These are phyloP conservation scores for Heterocephalus glaber DNA, from an alignment of 2,113 vertebrate species.

Conservation along the genomic window DNA sequence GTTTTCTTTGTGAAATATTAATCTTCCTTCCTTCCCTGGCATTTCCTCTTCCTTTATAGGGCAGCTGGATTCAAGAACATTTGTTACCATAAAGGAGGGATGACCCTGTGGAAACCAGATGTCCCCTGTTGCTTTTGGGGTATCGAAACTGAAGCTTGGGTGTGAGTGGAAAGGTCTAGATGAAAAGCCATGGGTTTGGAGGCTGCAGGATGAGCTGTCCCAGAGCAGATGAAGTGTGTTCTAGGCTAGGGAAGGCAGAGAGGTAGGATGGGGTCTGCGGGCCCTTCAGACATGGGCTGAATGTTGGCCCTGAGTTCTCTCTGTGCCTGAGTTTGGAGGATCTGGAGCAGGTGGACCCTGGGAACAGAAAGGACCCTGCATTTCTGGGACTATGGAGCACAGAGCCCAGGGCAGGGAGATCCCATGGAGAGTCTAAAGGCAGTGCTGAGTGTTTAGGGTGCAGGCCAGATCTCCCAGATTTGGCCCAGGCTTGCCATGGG, in stretches of 20 bases:
- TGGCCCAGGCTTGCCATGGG: neutral
- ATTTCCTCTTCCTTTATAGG: slow-evolving; percentile 3
- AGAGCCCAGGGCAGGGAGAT: neutral
- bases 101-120: neutral
- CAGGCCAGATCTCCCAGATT: neutral
- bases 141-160: neutral
- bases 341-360: neutral
- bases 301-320: accelerated
- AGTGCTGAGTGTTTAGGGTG: neutral
- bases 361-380: neutral
- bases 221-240: neutral
- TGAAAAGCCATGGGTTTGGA: neutral
- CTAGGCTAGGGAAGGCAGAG: neutral
- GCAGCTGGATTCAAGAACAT: neutral
- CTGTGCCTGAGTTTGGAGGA: neutral
- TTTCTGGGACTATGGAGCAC: accelerated
- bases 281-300: neutral
- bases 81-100: neutral
- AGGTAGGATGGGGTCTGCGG: accelerated
- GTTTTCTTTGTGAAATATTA: slow-evolving; percentile 58
- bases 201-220: neutral
- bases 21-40: neutral
- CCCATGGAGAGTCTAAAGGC: neutral
- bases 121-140: neutral
- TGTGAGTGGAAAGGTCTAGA: too few species aligned